These are phyloP conservation scores for Cosmia pyralina DNA, from an alignment of 2,888 invertebrate genomes.

Conservation along the genomic window DNA sequence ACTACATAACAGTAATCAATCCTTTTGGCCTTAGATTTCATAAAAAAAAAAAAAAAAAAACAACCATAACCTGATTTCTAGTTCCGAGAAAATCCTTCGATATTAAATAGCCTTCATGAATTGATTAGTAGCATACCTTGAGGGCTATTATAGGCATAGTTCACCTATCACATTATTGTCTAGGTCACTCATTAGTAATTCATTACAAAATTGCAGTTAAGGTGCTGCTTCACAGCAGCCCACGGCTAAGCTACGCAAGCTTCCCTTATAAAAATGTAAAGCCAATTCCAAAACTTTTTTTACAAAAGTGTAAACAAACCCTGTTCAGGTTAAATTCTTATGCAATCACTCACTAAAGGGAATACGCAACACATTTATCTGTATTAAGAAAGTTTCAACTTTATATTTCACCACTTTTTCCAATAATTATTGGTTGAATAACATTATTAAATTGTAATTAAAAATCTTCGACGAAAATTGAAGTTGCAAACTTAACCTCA, in stretches of 20 bases:
- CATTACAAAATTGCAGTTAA: background rate
- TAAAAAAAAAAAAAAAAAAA: background rate
- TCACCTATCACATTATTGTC: background rate
- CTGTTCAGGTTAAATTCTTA: background rate
- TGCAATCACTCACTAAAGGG: background rate
- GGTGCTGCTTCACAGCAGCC: background rate
- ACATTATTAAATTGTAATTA: background rate
- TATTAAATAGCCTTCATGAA: background rate
- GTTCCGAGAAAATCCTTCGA: background rate
- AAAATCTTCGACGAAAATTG: background rate
- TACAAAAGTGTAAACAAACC: background rate
- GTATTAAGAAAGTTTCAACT: background rate
- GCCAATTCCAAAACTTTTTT: background rate
- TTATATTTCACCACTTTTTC: background rate
- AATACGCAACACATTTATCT: background rate
- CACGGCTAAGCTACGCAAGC: background rate
- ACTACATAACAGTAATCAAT: background rate
- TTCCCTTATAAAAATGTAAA: background rate
- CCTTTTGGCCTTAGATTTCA: background rate
- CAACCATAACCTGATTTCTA: background rate
- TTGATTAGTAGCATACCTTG: slow-evolving; percentile 10
- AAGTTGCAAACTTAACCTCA: background rate
- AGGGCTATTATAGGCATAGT: background rate
- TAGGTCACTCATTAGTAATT: slow-evolving; percentile 28
- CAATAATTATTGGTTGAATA: background rate